These are phyloP conservation scores for Elymnias hypermnestra DNA, from an alignment of 1,140 invertebrate genomes.

Conservation along the genomic window DNA sequence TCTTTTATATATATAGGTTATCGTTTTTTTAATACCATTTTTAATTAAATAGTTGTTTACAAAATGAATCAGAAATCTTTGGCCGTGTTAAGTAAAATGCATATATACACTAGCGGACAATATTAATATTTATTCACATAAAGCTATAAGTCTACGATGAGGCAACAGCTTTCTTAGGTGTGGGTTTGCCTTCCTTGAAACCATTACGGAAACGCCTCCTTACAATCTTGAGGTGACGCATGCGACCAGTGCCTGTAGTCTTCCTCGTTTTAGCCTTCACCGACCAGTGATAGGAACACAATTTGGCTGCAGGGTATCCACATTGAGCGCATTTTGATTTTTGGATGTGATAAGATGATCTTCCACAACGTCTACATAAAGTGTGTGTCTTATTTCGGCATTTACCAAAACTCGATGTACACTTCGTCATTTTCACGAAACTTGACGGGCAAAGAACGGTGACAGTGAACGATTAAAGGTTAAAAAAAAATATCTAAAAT, in stretches of 20 bases:
- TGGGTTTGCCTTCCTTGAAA: slow-evolving; percentile 83
- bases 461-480: too few relatives aligned
- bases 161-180: slow-evolving; percentile 73
- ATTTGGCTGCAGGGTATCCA: slow-evolving; percentile 95
- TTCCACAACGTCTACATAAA: slow-evolving; percentile 96
- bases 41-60: too few relatives aligned
- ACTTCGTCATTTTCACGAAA: slow-evolving; percentile 87
- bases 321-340: slow-evolving; percentile 98
- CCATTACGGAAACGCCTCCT: slow-evolving; percentile 90
- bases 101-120: too few relatives aligned
- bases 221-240: slow-evolving; percentile 95
- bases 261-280: too few relatives aligned
- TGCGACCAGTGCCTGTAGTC: too few relatives aligned
- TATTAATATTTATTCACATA: slow-evolving; percentile 50
- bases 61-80: too few relatives aligned
- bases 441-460: slow-evolving; percentile 61
- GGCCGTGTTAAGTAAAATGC: too few relatives aligned
- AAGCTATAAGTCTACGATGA: slow-evolving; percentile 56
- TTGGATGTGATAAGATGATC: slow-evolving; percentile 98
- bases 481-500: too few relatives aligned
- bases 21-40: too few relatives aligned
- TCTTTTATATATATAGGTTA: too few relatives aligned
- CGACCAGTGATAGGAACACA: slow-evolving; percentile 98
- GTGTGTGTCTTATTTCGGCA: slow-evolving; percentile 99
- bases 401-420: slow-evolving; percentile 99